A percentile compares a stretch with the other conserved stretches of the same genome.
These are phyloP conservation scores for Lasiommata megera DNA, from an alignment of 2,888 invertebrate species.

Conservation along the genomic window DNA sequence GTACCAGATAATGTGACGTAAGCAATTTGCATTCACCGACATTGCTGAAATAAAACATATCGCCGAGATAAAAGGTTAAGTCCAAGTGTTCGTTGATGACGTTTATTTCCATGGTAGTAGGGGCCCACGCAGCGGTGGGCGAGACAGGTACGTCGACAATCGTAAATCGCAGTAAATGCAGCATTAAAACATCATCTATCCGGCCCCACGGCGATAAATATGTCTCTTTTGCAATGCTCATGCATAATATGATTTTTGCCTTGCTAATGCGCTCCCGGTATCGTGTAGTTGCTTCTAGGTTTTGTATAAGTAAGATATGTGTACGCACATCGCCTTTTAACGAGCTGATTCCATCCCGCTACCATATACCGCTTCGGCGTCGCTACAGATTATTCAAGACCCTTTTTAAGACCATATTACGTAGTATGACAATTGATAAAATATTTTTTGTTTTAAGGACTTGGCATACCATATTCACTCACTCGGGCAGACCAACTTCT, in stretches of 20 bases:
- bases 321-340: slow-evolving; percentile 10
- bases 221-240: slow-evolving; percentile 44
- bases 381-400: not conserved
- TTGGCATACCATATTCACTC: no score
- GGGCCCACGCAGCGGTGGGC: slow-evolving; percentile 51
- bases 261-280: slow-evolving; percentile 31
- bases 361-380: not conserved
- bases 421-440: no score
- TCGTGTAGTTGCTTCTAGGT: slow-evolving; percentile 24
- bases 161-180: slow-evolving; percentile 63
- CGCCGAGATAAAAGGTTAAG: slow-evolving; percentile 8
- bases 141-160: slow-evolving; percentile 48
- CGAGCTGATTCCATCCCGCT: not conserved
- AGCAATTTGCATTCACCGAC: slow-evolving; percentile 1
- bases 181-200: slow-evolving; percentile 52
- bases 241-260: slow-evolving; percentile 42
- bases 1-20: not conserved
- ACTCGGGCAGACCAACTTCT: no score
- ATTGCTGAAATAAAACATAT: slow-evolving; percentile 3
- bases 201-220: slow-evolving; percentile 47
- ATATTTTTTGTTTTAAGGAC: no score
- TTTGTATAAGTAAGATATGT: slow-evolving; percentile 20
- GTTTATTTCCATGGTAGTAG: slow-evolving; percentile 26
- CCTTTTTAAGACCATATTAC: not conserved
- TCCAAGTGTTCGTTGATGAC: slow-evolving; percentile 13